Base-by-base conservation (phyloP, 2,797 vertebrate genomes). In the Antrozous pallidus region DNA sequence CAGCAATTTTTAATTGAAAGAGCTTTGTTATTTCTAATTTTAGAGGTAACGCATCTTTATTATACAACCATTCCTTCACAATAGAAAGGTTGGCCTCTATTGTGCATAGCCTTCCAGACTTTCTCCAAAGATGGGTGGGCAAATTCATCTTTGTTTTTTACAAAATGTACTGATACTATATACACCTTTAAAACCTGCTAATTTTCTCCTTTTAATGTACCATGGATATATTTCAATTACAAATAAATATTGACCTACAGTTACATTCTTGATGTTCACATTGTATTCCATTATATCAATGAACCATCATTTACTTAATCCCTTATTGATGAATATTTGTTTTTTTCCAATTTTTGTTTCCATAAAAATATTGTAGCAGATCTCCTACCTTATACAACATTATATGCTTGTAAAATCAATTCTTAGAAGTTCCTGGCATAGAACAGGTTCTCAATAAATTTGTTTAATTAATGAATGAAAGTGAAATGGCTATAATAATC, bases 321-420 rank as follows among this genome's bases (percentile, higher is more conserved):
- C 17, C 6, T 71, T 87, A n/a, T 5, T 73, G n/a, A 85, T 56
- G 13, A 71, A 75, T 12, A 49, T n/a, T 47, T 4, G 5, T 65
- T 79, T 96, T 90, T 73, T 79, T n/a, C n/a, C 2, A 65, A 31
- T n/a, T 24, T 61, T 92, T 80, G 45, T 77, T 90, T 54, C 56
- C 26, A 79, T 73, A 93, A 93, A 90, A 77, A 40, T 11, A 74
- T 13, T 79, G 33, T 74, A 33, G 8, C 16, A 92, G 75, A 42
- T 38, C 20, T 45, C 47, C 17, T 94, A 74, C 12, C 24, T 87
- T 42, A 47, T 18, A 33, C 6, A 90, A 81, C 74, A 80, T 81
- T 69, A 75, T 42, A 67, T 28, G 36, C 36, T 89, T 93, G 5
- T 82, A 74, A 78, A 93, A 88, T 63, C 90, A 91, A 56, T 71